These are phyloP conservation scores for Apogon talboti DNA, from an alignment of 2,797 vertebrate genomes.

Conservation along the genomic window DNA sequence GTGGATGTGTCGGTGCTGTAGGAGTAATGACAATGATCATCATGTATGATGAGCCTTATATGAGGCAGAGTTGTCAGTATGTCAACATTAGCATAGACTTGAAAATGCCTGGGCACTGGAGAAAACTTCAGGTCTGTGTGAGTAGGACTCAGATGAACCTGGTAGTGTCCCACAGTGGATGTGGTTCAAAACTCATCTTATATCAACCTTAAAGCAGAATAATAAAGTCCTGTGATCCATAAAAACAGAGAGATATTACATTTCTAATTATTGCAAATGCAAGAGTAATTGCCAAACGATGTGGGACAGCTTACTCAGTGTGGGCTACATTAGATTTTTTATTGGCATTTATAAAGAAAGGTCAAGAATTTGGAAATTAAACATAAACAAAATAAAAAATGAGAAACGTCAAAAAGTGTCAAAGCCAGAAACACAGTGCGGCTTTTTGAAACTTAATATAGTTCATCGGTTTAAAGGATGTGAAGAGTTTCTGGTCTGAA, in stretches of 20 bases:
- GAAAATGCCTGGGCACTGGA: too few species aligned
- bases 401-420: background rate
- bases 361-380: background rate
- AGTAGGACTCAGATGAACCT: constrained; percentile 27
- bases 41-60: too few species aligned
- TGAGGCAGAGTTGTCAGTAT: too few species aligned
- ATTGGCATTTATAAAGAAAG: background rate
- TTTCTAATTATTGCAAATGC: too few species aligned
- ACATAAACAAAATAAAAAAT: background rate
- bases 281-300: too few species aligned
- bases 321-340: background rate
- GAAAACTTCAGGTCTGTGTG: constrained; percentile 29
- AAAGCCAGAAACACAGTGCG: background rate
- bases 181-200: constrained; percentile 18
- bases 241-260: too few species aligned
- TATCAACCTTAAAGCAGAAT: too few species aligned
- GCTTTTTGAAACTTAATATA: constrained; percentile 30
- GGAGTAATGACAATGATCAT: too few species aligned
- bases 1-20: too few species aligned
- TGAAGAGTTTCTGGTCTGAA: constrained; percentile 66
- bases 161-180: constrained; percentile 42
- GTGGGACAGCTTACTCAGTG: background rate
- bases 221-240: too few species aligned
- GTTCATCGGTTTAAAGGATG: constrained; percentile 49
- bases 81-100: too few species aligned